Evolutionary conservation across 2,888 invertebrate species (phyloP), one percentile per base, ranked within the genome.

Genomic region (Troides helena): DNA sequence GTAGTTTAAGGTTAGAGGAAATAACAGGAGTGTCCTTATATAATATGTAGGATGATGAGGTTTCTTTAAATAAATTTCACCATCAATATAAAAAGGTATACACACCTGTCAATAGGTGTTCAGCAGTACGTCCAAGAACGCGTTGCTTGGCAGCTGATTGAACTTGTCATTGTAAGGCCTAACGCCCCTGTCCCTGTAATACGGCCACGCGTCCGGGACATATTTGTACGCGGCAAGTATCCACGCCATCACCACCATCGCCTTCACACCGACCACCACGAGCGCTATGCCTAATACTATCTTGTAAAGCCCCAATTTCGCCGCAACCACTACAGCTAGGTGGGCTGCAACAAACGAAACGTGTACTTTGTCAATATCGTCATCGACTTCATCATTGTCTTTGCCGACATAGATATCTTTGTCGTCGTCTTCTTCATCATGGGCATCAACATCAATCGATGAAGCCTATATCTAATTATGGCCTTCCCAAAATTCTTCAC

Each of bases 271-370:
- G 10, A 83, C 84, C 59, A 90, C 72, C 8, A 86, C 79, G 7
- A 87, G 69, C 1, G 80, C 87, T 72, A 90, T 88, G 68, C 83
- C 90, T 73, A 90, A 72, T 68, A 85, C 74, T 67, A 91, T 82
- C 81, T 91, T 92, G 81, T 80, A 81, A 36, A 92, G 81, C 56
- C 90, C 92, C 71, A 87, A 81, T 83, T 89, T 89, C 53, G 85
- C 86, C 65, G 87, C 89, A 70, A 88, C 72, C 70, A 88, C 65
- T 70, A 90, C 85, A 72, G 83, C 85, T 70, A 91, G 81, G 75
- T 91, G 83, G 79, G 86, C 92, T 92, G 92, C 70, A 91, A 91
- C 87, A 90, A 85, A 89, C 77, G 78, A 82, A 56, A 56, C 46
- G 46, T 46, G 12, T 46, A 46, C 39, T 39, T 39, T 39, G 39